Percentiles rank a stretch among this genome's conserved stretches.
Conservation (phyloP, 1,140 invertebrate species). For the Drosophila seguyi region DNA sequence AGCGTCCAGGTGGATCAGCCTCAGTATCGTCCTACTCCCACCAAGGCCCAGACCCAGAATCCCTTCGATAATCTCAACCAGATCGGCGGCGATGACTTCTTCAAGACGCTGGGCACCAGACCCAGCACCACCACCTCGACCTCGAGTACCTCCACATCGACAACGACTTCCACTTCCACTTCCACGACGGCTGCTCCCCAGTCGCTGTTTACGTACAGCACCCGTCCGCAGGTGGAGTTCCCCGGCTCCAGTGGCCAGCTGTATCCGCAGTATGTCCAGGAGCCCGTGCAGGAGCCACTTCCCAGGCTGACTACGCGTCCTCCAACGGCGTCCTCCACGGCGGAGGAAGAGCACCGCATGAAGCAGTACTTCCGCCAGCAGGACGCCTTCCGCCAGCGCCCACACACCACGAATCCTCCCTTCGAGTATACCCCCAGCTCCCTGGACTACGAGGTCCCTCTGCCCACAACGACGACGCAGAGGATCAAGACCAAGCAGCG, state of each 20-base stretch:
- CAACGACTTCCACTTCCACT: constrained; percentile 63
- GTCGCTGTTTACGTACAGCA: constrained; percentile 70
- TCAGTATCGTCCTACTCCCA: constrained; percentile 50
- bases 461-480: constrained; percentile 57
- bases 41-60: constrained; percentile 61
- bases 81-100: constrained; percentile 78
- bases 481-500: constrained; percentile 64
- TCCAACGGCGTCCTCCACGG: constrained; percentile 42
- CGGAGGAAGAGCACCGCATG: constrained; percentile 75
- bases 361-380: constrained; percentile 84
- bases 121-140: constrained; percentile 57
- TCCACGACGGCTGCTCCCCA: constrained; percentile 68
- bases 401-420: constrained; percentile 69
- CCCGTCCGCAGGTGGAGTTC: constrained; percentile 75
- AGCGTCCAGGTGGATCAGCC: constrained; percentile 61
- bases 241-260: constrained; percentile 72
- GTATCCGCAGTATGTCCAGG: constrained; percentile 64
- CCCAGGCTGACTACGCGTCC: constrained; percentile 71
- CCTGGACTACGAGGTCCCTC: constrained; percentile 51
- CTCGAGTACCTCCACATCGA: constrained; percentile 55
- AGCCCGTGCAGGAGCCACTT: constrained; percentile 48
- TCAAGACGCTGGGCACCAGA: constrained; percentile 58
- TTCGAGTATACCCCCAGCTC: constrained; percentile 75
- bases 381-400: constrained; percentile 81
- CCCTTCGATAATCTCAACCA: constrained; percentile 80